Evolutionary conservation across 2,797 vertebrate genomes (phyloP).

Genomic region (Myiothlypis chrysogaster): DNA sequence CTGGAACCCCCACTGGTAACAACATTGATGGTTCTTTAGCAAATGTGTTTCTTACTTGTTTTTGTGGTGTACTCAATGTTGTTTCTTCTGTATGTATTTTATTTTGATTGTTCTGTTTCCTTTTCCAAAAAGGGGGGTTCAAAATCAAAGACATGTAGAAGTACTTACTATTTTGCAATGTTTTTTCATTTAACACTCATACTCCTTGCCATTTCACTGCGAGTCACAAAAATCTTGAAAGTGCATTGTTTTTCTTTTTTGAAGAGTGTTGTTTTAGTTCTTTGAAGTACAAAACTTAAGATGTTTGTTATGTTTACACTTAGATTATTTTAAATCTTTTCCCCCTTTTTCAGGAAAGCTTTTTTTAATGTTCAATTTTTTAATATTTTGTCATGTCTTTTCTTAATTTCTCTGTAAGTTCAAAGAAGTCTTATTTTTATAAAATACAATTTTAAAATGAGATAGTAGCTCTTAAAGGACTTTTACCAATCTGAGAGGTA

Average conservation of each 20-base stretch:
- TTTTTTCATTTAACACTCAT: neutral
- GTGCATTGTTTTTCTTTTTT: conserved; percentile 28
- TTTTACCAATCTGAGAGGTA: neutral
- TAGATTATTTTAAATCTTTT: neutral
- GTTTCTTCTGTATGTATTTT: conserved; percentile 58
- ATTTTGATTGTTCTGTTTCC: conserved; percentile 37
- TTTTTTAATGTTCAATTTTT: neutral
- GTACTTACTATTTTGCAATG: neutral
- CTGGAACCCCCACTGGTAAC: conserved; percentile 60
- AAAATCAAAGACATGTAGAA: conserved; percentile 23
- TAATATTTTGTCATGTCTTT: neutral
- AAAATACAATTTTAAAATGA: neutral
- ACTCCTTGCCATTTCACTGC: neutral
- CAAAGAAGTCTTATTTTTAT: neutral
- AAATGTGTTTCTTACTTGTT: conserved; percentile 72
- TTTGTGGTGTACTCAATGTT: conserved; percentile 71
- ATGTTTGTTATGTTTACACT: neutral
- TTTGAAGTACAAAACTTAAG: neutral
- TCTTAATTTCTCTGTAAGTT: neutral
- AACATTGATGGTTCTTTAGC: conserved; percentile 61
- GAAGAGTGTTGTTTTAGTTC: neutral
- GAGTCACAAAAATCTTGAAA: conserved; percentile 56
- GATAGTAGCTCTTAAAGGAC: neutral
- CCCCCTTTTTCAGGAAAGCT: neutral
- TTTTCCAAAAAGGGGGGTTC: conserved; percentile 20